Evolutionary conservation across 2,888 invertebrate genomes (phyloP).

Genomic region (Drosophila percnosoma): DNA sequence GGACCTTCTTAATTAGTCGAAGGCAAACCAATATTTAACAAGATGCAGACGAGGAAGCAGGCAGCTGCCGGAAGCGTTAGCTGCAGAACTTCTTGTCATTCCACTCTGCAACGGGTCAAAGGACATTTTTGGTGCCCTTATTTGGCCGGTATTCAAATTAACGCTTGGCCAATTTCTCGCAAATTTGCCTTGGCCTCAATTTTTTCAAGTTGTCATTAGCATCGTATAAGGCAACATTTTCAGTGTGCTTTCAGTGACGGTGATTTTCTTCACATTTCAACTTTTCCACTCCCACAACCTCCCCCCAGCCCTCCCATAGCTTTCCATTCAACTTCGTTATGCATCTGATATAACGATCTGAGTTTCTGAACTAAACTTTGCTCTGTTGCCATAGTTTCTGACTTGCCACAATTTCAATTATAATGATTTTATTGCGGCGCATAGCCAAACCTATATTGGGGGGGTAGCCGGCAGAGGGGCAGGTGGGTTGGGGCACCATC

Average conservation of each 20-base stretch:
- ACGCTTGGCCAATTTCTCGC: constrained; percentile 14
- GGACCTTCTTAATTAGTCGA: constrained; percentile 35
- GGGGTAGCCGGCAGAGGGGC: background rate
- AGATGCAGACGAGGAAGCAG: background rate
- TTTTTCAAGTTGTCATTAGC: no score
- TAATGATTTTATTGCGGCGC: constrained; percentile 41
- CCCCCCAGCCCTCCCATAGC: no score
- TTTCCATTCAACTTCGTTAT: background rate
- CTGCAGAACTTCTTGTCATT: background rate
- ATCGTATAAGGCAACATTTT: background rate
- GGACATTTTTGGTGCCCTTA: constrained; percentile 3
- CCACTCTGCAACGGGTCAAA: constrained; percentile 18
- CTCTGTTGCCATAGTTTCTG: background rate
- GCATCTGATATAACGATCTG: background rate
- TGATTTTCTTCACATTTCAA: background rate
- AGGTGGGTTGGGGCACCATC: background rate
- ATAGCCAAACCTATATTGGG: background rate
- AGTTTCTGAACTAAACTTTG: background rate
- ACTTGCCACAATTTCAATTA: constrained; percentile 22
- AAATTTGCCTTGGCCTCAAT: background rate
- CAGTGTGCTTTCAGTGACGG: background rate
- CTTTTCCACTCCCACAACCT: background rate
- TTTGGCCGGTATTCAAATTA: constrained; percentile 1
- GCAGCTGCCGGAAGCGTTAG: background rate
- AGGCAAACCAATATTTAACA: constrained; percentile 23